Conservation (phyloP, 2,888 invertebrate species). For the Caenorhabditis sp. region DNA sequence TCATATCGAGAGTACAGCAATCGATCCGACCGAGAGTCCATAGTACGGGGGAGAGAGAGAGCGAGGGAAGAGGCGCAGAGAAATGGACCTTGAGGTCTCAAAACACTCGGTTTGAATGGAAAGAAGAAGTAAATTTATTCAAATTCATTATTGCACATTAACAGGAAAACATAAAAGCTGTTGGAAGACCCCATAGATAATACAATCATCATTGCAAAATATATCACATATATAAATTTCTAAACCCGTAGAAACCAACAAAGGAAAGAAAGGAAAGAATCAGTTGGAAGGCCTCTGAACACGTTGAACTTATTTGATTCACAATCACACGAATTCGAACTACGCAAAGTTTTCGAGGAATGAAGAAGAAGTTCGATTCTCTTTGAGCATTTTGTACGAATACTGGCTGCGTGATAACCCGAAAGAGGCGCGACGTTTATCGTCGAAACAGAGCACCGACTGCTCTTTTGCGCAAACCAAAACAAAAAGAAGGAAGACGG, state of each 20-base stretch:
- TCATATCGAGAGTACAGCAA: conserved; percentile 23
- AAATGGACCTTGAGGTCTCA: background rate
- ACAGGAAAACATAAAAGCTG: background rate
- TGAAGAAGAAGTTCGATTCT: conserved; percentile 37
- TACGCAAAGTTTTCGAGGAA: conserved; percentile 41
- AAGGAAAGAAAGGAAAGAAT: background rate
- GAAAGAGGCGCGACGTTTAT: conserved; percentile 36
- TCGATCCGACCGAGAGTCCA: conserved; percentile 14
- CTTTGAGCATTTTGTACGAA: conserved; percentile 50
- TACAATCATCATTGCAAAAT: background rate
- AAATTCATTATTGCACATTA: background rate
- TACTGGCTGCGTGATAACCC: conserved; percentile 38
- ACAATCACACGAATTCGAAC: background rate
- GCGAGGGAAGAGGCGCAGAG: background rate
- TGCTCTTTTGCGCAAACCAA: conserved; percentile 49
- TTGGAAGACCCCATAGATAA: background rate
- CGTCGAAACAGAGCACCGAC: conserved; percentile 40
- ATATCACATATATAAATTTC: conserved; percentile 20
- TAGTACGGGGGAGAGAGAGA: conserved; percentile 3
- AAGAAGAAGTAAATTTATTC: background rate
- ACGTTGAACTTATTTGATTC: background rate
- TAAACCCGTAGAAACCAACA: conserved; percentile 17
- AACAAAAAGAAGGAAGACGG: conserved; percentile 45
- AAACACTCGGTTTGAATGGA: background rate
- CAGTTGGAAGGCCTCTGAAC: background rate